A percentile compares a stretch with the other conserved stretches of the same genome.
Evolutionary conservation across 2,888 invertebrate species (phyloP).

Genomic region (Noctua pronuba): DNA sequence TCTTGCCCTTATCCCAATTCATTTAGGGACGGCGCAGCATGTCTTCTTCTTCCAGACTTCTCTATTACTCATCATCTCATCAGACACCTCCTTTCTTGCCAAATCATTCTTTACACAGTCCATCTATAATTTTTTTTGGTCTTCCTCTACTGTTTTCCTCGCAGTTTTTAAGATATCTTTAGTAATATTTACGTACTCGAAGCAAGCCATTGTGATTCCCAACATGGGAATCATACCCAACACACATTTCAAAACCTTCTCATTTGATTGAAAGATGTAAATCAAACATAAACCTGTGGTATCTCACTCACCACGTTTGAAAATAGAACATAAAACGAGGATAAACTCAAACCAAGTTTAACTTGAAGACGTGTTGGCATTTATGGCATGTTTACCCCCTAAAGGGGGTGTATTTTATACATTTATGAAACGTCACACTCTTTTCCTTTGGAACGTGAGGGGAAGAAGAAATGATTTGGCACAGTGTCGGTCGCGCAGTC

Average conservation of each 20-base stretch:
- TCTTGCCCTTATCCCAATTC: too few species aligned
- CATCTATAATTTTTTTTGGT: too few species aligned
- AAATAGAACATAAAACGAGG: constrained; percentile 20
- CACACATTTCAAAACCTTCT: not conserved
- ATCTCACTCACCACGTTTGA: constrained; percentile 6
- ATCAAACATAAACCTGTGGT: constrained; percentile 8
- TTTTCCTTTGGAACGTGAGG: constrained; percentile 48
- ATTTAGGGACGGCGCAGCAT: too few species aligned
- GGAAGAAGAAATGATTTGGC: constrained; percentile 35
- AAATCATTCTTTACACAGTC: too few species aligned
- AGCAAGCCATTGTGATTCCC: too few species aligned
- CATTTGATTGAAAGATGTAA: constrained; percentile 24
- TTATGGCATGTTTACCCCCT: constrained; percentile 31
- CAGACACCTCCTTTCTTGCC: too few species aligned
- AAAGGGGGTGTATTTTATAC: constrained; percentile 41
- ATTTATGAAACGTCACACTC: constrained; percentile 54
- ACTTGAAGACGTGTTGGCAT: constrained; percentile 33
- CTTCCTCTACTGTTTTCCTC: too few species aligned
- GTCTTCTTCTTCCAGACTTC: too few species aligned
- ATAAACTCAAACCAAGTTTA: constrained; percentile 27
- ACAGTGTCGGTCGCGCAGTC: constrained; percentile 27
- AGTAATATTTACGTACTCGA: too few species aligned
- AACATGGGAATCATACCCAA: too few species aligned
- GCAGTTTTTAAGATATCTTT: too few species aligned
- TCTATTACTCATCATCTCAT: too few species aligned